phyloP scores from a whole-genome alignment of 1,140 invertebrate species.

The Liolophura sinensis region DNA sequence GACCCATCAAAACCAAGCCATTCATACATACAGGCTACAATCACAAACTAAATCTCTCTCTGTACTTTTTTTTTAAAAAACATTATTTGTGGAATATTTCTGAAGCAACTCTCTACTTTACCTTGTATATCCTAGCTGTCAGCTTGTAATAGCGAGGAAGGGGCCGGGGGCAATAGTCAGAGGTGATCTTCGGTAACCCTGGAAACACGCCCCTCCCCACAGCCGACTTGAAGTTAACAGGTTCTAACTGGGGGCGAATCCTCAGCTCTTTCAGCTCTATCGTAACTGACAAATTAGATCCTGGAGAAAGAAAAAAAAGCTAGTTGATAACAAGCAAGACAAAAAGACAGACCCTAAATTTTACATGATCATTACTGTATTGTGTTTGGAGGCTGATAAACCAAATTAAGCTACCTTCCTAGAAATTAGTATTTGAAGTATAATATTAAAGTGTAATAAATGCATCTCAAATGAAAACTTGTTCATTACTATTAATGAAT shows the following conservation, averaged over 20 bases:
- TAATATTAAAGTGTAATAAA: too few species aligned
- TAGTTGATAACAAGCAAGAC: not conserved
- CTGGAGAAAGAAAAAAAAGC: constrained; percentile 13
- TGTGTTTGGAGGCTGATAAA: too few species aligned
- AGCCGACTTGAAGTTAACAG: constrained; percentile 17
- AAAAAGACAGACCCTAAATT: too few species aligned
- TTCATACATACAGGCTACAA: too few species aligned
- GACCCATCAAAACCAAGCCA: too few species aligned
- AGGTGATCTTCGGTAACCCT: constrained; percentile 5
- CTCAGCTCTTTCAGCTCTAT: constrained; percentile 32
- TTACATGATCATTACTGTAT: too few species aligned
- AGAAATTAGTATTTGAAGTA: too few species aligned
- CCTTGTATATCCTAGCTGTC: constrained; percentile 28
- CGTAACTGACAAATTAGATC: constrained; percentile 33
- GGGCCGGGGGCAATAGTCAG: constrained; percentile 35
- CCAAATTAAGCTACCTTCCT: too few species aligned
- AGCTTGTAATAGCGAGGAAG: constrained; percentile 40
- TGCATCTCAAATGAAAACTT: too few species aligned
- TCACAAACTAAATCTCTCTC: too few species aligned
- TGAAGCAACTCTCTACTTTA: constrained; percentile 9
- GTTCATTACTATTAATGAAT: too few species aligned
- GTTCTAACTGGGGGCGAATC: constrained; percentile 29
- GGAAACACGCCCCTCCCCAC: too few species aligned
- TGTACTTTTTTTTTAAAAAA: not conserved
- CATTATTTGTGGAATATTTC: not conserved